phyloP scores from a whole-genome alignment of 1,140 invertebrate genomes.

The Brachionus asplanchnoidis region DNA sequence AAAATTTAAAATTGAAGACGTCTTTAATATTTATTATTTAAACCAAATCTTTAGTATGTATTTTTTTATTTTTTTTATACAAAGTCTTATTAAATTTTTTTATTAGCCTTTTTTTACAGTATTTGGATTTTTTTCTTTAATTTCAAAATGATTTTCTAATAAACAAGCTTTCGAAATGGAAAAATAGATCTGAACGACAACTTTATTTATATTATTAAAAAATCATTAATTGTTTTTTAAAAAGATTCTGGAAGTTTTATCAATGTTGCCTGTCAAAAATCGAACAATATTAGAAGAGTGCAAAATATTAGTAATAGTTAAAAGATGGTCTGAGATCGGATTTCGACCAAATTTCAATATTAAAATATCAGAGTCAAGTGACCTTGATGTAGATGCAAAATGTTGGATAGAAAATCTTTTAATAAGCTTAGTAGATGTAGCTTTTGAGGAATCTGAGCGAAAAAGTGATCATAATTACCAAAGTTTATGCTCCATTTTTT shows the following conservation, averaged over 20 bases:
- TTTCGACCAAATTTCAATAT: conserved; percentile 8
- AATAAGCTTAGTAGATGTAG: conserved; percentile 44
- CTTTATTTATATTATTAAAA: too few species aligned
- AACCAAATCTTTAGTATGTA: too few species aligned
- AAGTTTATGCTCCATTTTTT: background rate
- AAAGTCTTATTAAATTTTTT: too few species aligned
- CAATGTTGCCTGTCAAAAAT: conserved; percentile 79
- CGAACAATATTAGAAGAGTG: conserved; percentile 86
- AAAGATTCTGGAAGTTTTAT: conserved; percentile 69
- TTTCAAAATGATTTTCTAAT: too few species aligned
- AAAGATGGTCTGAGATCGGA: conserved; percentile 65
- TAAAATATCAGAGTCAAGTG: background rate
- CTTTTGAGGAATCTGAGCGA: conserved; percentile 44
- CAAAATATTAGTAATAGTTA: conserved; percentile 71
- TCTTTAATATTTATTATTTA: too few species aligned
- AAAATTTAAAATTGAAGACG: too few species aligned
- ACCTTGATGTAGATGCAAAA: background rate
- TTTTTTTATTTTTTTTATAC: too few species aligned
- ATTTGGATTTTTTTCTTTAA: too few species aligned
- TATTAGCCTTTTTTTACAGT: too few species aligned
- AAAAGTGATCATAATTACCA: conserved; percentile 39
- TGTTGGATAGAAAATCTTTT: background rate
- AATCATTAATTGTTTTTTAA: too few species aligned
- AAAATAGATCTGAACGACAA: too few species aligned
- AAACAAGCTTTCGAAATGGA: too few species aligned